phyloP scores from a whole-genome alignment of 2,888 invertebrate species.

The Meloe dianella region DNA sequence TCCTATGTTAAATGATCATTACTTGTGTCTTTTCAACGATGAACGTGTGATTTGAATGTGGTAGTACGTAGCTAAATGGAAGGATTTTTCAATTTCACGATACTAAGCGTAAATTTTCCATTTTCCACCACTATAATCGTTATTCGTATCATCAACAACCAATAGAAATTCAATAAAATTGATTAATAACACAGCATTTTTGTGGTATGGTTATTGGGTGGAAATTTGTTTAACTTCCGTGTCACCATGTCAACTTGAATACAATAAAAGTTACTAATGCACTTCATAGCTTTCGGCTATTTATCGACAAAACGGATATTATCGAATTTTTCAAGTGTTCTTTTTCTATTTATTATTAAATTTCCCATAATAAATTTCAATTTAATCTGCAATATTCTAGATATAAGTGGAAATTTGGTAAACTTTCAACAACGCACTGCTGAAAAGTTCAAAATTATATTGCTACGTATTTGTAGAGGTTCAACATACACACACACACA shows the following conservation, averaged over 20 bases:
- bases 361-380: background rate
- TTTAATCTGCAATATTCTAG: background rate
- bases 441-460: background rate
- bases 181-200: background rate
- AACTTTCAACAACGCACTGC: background rate
- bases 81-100: conserved; percentile 4
- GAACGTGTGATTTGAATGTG: background rate
- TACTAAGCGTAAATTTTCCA: conserved; percentile 3
- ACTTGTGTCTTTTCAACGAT: background rate
- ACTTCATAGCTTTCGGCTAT: conserved; percentile 31
- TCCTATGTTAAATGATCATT: too few species aligned
- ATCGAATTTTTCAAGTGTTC: background rate
- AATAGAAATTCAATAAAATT: too few species aligned
- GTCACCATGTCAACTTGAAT: conserved; percentile 13
- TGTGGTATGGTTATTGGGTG: background rate
- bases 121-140: conserved; percentile 1
- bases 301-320: conserved; percentile 21
- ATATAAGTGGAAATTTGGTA: background rate
- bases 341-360: background rate
- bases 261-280: conserved; percentile 29
- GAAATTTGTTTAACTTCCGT: background rate
- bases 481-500: background rate
- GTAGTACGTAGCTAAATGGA: background rate
- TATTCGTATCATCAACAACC: background rate
- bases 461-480: background rate